Evolutionary conservation across 1,140 invertebrate genomes (phyloP).

Genomic region (Cheumatopsyche charites): DNA sequence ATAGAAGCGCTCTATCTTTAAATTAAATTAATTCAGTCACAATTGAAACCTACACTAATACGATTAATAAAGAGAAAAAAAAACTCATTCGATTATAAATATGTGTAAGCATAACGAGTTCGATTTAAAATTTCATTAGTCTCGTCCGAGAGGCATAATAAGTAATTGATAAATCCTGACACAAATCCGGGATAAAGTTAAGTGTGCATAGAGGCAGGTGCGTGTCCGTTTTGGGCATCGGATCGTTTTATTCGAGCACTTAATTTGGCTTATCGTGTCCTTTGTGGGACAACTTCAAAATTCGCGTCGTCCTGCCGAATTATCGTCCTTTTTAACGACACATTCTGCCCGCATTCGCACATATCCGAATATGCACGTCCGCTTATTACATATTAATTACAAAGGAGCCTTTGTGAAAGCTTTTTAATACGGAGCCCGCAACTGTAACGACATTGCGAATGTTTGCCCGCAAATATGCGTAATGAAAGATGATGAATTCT

Average conservation of each 20-base stretch:
- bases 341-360: constrained; percentile 4
- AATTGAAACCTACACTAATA: no score
- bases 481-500: no score
- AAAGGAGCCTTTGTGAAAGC: neutral
- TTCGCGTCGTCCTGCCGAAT: constrained; percentile 17
- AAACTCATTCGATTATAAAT: no score
- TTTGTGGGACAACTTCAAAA: constrained; percentile 29
- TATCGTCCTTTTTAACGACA: constrained; percentile 27
- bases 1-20: no score
- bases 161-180: no score
- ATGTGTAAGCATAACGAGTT: no score
- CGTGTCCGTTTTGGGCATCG: neutral
- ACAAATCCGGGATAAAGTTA: no score
- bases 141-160: no score
- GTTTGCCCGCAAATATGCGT: neutral
- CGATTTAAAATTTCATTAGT: no score
- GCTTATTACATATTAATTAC: constrained; percentile 24
- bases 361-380: neutral
- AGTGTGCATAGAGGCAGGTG: neutral
- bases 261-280: constrained; percentile 23
- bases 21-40: no score
- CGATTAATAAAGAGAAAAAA: no score
- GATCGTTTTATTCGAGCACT: constrained; percentile 13
- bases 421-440: constrained; percentile 6
- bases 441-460: no score